Evolutionary conservation across 2,113 vertebrate genomes (phyloP).

Genomic region (Nyctibius bracteatus): DNA sequence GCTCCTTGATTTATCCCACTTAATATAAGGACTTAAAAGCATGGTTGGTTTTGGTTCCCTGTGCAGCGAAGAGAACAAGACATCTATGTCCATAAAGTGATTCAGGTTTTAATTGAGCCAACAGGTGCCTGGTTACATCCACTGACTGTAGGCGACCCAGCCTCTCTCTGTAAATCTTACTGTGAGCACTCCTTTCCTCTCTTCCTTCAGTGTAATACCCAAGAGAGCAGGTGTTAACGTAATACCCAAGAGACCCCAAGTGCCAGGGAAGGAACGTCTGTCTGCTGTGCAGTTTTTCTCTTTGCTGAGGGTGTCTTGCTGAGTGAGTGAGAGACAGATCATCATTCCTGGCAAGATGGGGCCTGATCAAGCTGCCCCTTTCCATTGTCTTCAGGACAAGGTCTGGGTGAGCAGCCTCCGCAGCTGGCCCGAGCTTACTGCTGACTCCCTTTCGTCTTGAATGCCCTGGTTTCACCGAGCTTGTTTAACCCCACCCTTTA

Average conservation of each 20-base stretch:
- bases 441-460: background rate
- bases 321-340: background rate
- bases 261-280: background rate
- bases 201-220: background rate
- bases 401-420: background rate
- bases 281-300: background rate
- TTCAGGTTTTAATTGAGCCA: background rate
- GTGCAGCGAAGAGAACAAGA: background rate
- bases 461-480: background rate
- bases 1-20: background rate
- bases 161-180: background rate
- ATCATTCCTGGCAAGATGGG: background rate
- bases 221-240: background rate
- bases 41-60: background rate
- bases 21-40: background rate
- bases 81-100: background rate
- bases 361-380: background rate
- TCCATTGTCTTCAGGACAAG: background rate
- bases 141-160: background rate
- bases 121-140: background rate
- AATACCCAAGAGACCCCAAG: background rate
- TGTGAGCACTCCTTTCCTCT: background rate
- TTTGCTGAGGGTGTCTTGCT: background rate
- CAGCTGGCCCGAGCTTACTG: background rate
- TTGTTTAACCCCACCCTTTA: background rate